Conservation (phyloP, 92 coral and sea anemone species). For the Chrysogorgia sp. region DNA sequence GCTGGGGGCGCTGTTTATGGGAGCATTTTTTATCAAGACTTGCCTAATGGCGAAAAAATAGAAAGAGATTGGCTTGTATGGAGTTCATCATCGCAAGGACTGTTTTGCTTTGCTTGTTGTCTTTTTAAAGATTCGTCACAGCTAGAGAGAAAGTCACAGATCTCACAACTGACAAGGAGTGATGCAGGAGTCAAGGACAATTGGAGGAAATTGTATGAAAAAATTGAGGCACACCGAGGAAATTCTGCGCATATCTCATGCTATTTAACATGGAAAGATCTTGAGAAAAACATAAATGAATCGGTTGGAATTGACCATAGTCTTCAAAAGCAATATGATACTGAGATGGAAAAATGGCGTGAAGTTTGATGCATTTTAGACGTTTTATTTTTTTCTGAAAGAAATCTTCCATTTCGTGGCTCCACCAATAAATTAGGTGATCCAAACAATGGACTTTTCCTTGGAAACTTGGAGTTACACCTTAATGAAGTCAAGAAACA, state of each 20-base stretch:
- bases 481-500: conserved; percentile 11
- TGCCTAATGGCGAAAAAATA: too few relatives aligned
- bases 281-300: too few relatives aligned
- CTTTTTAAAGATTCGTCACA: conserved; percentile 15
- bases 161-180: conserved; percentile 10
- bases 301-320: too few relatives aligned
- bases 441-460: conserved; percentile 24
- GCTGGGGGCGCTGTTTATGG: too few relatives aligned
- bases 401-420: too few relatives aligned
- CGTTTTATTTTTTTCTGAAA: background rate
- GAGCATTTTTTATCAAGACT: background rate
- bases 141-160: background rate
- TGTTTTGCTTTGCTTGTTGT: too few relatives aligned
- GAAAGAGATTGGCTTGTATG: conserved; percentile 24
- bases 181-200: too few relatives aligned
- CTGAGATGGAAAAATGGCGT: conserved; percentile 6
- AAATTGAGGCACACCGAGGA: too few relatives aligned
- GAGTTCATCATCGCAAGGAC: too few relatives aligned
- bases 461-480: conserved; percentile 15
- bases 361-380: conserved; percentile 5
- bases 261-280: too few relatives aligned
- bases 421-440: too few relatives aligned
- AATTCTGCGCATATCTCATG: conserved; percentile 22
- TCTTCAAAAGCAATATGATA: background rate
- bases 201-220: too few relatives aligned